Conservation (phyloP, 2,797 vertebrate species). For the Enteromius fasciolatus region DNA sequence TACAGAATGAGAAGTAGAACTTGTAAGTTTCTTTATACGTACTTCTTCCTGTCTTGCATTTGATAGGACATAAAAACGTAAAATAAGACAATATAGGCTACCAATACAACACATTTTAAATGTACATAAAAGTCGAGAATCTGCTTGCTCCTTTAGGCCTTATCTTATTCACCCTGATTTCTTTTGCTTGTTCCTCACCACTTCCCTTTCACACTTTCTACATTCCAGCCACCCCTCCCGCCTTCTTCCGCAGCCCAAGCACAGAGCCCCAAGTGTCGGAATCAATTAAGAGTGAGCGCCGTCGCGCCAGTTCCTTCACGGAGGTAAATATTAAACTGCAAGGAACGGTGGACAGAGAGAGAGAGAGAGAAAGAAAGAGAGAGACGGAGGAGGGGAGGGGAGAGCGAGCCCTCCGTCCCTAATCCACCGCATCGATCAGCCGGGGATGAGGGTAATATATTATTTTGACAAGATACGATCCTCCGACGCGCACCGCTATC, state of each 20-base stretch:
- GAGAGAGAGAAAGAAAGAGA: constrained; percentile 35
- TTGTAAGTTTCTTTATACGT: neutral
- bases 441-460: constrained; percentile 98
- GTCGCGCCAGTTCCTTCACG: constrained; percentile 82
- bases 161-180: constrained; percentile 43
- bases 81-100: neutral
- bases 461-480: constrained; percentile 99
- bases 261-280: constrained; percentile 86
- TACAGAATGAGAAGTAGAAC: neutral
- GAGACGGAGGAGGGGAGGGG: constrained; percentile 37
- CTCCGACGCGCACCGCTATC: constrained; percentile 91
- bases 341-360: constrained; percentile 69
- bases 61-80: neutral
- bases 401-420: constrained; percentile 84
- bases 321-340: constrained; percentile 90
- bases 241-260: constrained; percentile 75
- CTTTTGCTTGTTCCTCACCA: constrained; percentile 58
- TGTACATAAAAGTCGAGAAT: neutral
- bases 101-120: neutral
- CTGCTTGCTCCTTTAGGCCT: neutral
- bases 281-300: constrained; percentile 89
- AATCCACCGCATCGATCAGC: constrained; percentile 98
- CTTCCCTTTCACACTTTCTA: constrained; percentile 61
- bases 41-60: neutral
- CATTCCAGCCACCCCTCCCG: constrained; percentile 41